A percentile compares a stretch with the other conserved stretches of the same genome.
Evolutionary conservation across 2,797 vertebrate genomes (phyloP).

Genomic region (Gallirallus australis): DNA sequence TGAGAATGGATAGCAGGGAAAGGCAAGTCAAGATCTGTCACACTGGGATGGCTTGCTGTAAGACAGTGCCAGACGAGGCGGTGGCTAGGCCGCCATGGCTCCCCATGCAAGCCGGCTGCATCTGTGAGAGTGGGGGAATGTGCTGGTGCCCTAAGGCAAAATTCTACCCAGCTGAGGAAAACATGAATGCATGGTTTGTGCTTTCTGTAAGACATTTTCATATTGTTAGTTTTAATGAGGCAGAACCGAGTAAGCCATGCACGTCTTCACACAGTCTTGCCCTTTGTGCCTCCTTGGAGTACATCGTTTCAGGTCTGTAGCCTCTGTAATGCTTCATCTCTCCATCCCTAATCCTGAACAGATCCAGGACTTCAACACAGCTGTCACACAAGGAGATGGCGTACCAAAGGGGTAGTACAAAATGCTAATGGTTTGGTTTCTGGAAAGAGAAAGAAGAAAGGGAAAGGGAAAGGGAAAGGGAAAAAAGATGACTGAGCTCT

Average conservation of each 20-base stretch:
- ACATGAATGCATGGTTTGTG: background rate
- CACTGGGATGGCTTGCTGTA: background rate
- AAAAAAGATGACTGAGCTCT: too few relatives aligned
- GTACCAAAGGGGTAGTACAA: background rate
- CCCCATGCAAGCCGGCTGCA: background rate
- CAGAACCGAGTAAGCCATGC: background rate
- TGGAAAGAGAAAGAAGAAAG: background rate
- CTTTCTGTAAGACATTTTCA: background rate
- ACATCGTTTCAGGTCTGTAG: background rate
- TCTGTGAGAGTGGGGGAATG: fast-evolving
- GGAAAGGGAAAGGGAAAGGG: background rate
- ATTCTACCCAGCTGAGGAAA: background rate
- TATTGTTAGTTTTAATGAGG: background rate
- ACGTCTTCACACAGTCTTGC: background rate
- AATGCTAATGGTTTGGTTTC: background rate
- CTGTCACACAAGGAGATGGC: background rate
- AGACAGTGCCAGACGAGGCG: background rate
- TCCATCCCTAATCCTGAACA: background rate
- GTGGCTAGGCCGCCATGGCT: fast-evolving
- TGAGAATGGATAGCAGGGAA: background rate
- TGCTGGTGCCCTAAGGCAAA: background rate
- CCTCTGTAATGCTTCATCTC: background rate
- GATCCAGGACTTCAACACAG: background rate
- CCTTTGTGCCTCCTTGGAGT: background rate
- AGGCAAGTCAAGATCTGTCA: background rate